These are phyloP conservation scores for Eupithecia subfuscata DNA, from an alignment of 2,888 invertebrate species.

Conservation along the genomic window DNA sequence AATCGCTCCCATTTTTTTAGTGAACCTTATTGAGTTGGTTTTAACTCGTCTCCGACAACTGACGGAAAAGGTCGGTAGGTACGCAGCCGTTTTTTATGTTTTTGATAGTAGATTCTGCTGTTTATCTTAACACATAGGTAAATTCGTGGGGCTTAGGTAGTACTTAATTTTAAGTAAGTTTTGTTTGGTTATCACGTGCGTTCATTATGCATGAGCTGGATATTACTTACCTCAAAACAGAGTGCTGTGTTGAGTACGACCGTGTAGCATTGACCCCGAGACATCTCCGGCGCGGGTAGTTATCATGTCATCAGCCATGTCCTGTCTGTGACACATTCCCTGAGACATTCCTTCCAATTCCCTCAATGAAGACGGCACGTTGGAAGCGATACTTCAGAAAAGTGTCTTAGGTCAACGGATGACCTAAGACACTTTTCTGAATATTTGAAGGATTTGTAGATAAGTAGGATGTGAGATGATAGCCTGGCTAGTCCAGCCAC, in stretches of 20 bases:
- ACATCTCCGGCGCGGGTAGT: not conserved
- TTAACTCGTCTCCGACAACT: no score
- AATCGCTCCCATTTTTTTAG: no score
- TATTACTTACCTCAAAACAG: not conserved
- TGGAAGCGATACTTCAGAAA: not conserved
- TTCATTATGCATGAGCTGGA: not conserved
- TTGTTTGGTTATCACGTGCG: no score
- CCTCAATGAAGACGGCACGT: not conserved
- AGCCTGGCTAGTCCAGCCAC: not conserved
- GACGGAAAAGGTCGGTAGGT: no score
- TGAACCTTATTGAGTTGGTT: no score
- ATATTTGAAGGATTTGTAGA: not conserved
- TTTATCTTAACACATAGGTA: no score
- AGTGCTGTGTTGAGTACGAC: not conserved
- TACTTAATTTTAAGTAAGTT: no score
- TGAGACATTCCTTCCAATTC: not conserved
- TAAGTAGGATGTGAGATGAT: not conserved
- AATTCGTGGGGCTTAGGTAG: no score
- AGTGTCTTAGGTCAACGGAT: not conserved
- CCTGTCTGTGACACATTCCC: not conserved
- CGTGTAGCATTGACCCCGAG: not conserved
- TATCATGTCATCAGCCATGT: not conserved
- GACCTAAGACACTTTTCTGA: not conserved
- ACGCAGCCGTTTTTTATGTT: no score
- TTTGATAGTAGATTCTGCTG: no score